Evolutionary conservation across 2,797 vertebrate genomes (phyloP).

Genomic region (Antrozous pallidus): DNA sequence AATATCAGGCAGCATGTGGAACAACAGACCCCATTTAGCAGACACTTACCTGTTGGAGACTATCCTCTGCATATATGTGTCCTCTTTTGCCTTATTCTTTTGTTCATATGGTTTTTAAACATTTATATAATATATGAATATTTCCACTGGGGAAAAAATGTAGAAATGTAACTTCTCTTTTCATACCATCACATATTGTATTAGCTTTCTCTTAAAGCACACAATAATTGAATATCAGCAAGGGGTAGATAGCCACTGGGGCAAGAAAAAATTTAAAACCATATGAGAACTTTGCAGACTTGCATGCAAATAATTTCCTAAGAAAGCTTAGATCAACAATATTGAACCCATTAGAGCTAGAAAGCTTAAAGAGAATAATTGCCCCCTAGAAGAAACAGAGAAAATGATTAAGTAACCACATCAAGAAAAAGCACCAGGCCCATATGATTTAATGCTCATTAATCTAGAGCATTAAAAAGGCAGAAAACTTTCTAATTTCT

Average conservation of each 20-base stretch:
- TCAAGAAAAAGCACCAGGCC: not conserved
- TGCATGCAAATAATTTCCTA: not conserved
- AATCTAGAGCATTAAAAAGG: not conserved
- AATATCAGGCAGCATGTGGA: not conserved
- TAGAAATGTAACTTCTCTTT: not conserved
- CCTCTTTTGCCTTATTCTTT: not conserved
- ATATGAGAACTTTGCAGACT: not conserved
- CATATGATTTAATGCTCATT: no score
- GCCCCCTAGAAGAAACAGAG: not conserved
- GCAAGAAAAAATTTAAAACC: not conserved
- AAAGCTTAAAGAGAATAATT: not conserved
- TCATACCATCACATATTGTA: not conserved
- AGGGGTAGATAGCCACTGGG: not conserved
- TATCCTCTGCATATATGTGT: not conserved
- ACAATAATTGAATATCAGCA: not conserved
- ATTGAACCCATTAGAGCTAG: not conserved
- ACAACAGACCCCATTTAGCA: not conserved
- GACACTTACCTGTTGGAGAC: not conserved
- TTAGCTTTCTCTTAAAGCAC: not conserved
- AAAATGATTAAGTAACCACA: not conserved
- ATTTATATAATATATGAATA: not conserved
- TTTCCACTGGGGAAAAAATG: not conserved
- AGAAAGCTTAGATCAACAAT: not conserved
- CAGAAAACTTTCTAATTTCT: not conserved
- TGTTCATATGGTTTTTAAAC: not conserved